Conservation (phyloP, 2,888 invertebrate genomes). For the Tholera decimalis region DNA sequence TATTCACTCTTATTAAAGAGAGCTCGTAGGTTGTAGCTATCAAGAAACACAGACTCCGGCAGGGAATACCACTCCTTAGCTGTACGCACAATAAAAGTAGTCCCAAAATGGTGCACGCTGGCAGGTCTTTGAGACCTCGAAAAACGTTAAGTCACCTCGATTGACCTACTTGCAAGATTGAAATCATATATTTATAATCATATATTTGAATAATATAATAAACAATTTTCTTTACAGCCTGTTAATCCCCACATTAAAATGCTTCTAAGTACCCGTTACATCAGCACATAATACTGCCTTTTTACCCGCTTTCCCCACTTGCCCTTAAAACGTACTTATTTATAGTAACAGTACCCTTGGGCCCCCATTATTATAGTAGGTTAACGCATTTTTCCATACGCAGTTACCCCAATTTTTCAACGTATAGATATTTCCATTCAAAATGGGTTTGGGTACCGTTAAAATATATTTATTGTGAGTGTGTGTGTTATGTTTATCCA, state of each 20-base stretch:
- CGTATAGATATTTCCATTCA: constrained; percentile 48
- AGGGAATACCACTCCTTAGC: no score
- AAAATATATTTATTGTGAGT: constrained; percentile 46
- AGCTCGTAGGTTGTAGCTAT: no score
- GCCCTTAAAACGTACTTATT: constrained; percentile 48
- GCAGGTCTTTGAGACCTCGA: no score
- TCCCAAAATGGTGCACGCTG: no score
- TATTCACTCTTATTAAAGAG: no score
- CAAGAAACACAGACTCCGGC: no score
- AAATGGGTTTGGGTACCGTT: constrained; percentile 41
- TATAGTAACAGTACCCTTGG: constrained; percentile 47
- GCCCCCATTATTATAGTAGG: constrained; percentile 37
- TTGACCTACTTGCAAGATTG: no score
- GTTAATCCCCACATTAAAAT: constrained; percentile 11
- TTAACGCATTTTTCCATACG: constrained; percentile 36
- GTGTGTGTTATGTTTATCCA: constrained; percentile 23
- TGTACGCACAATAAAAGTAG: no score
- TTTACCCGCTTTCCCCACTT: constrained; percentile 5
- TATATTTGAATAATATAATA: no score
- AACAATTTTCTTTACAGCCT: background rate
- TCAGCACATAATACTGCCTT: constrained; percentile 15
- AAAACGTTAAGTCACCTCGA: no score
- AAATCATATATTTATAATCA: no score
- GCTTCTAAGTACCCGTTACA: background rate
- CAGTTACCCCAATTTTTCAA: constrained; percentile 51